Base-by-base conservation (phyloP, 2,113 vertebrate species). In the Cnemophilus loriae region DNA sequence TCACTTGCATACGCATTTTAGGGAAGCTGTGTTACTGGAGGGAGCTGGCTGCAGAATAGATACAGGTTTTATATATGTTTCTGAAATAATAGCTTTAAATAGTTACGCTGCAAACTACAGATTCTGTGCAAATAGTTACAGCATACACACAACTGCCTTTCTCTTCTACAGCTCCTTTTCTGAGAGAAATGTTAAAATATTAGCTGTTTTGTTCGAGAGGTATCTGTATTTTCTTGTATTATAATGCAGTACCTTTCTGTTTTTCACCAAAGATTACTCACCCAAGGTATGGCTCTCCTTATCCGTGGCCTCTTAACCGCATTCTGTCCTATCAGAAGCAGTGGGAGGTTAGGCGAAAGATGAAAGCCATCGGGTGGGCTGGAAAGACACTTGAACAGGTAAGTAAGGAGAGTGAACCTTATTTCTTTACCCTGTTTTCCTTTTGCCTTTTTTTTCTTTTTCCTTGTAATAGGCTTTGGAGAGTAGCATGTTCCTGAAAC, bases 301-400 rank as follows among this genome's bases (percentile, higher is more conserved):
- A 98, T 32, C 98, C 98, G 0, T 98, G 98, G 98, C 98, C 98
- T 91, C 97, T 98, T 9, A 98, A 98, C 95, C 98, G 87, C 91
- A 97, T 98, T 84, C 97, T 99, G 88, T 98, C 99, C 90, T 99
- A 98, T 81, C 98, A 99, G 98, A 99, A 99, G 97, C 99, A 99
- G 75, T 99, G 99, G 99, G 99, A 99, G 97, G 96, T 99, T 3
- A 98, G 97, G 85, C 97, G 98, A 82, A 99, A 99, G 98, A 99
- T 99, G 99, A 99, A 98, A 53, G 99, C 99, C 84, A 98, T 99
- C 16, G 99, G 99, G 69, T 99, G 99, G 99, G 99, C 98, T 86
- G 98, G 98, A 32, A 99, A 99, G 97, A 98, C 97, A 1, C 97
- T 99, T 57, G 98, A 99, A 80, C 99, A 99, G 99, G 99, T 99